Evolutionary conservation across 1,140 invertebrate genomes (phyloP).

Genomic region (Ceratoteleas bidentatus): DNA sequence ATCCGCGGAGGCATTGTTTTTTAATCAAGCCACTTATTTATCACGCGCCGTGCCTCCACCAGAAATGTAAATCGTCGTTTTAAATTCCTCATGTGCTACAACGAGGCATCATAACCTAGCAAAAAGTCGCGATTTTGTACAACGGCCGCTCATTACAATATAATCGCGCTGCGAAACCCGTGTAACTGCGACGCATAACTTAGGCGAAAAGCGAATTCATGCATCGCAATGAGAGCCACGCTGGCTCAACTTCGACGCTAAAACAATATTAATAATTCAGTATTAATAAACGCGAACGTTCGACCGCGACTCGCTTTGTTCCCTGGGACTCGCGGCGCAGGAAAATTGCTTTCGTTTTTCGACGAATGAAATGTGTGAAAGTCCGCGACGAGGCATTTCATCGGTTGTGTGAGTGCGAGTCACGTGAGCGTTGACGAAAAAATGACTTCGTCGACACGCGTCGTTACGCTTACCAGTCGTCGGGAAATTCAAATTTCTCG

Average conservation of each 20-base stretch:
- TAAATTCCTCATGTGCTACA: background rate
- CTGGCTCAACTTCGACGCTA: background rate
- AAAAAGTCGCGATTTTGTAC: background rate
- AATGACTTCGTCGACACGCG: background rate
- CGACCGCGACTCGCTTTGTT: background rate
- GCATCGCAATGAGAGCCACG: background rate
- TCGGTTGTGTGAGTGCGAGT: background rate
- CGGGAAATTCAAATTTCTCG: no score
- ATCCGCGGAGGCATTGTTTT: background rate
- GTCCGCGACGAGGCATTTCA: background rate
- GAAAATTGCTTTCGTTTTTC: conserved; percentile 21
- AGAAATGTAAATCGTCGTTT: background rate
- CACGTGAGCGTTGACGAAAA: background rate
- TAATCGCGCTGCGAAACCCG: conserved; percentile 4
- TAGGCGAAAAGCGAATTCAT: conserved; percentile 13
- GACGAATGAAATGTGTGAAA: conserved; percentile 16
- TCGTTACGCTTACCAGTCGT: background rate
- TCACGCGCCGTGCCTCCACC: background rate
- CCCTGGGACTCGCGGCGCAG: background rate
- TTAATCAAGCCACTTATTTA: background rate
- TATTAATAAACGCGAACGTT: background rate
- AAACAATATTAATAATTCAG: background rate
- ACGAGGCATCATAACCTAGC: background rate
- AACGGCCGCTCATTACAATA: conserved; percentile 3
- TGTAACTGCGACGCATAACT: background rate